These are phyloP conservation scores for Phytoseiulus persimilis DNA, from an alignment of 2,888 invertebrate genomes.

Conservation along the genomic window DNA sequence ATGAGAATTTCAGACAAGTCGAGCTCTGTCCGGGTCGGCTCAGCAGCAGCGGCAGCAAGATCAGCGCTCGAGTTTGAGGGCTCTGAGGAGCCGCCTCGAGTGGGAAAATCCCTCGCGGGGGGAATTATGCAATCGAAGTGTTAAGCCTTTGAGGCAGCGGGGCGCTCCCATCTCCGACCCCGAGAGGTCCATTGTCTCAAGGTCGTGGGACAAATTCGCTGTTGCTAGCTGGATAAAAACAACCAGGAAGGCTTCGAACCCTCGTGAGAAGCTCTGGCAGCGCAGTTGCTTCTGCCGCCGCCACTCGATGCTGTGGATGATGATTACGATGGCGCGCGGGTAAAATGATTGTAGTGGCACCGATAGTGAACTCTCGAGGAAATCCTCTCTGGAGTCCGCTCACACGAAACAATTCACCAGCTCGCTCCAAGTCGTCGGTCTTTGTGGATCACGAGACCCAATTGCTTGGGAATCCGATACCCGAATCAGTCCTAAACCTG, in stretches of 20 bases:
- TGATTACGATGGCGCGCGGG: not conserved
- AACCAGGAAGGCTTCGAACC: conserved; percentile 5
- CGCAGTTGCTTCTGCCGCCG: not conserved
- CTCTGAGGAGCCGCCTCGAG: not conserved
- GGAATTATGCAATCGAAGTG: not conserved
- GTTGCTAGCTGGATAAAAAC: not conserved
- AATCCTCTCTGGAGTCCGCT: not conserved
- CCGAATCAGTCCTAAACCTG: not conserved
- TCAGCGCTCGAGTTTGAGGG: not conserved
- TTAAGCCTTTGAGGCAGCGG: not conserved
- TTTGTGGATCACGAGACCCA: not conserved
- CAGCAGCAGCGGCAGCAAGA: not conserved
- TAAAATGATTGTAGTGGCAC: not conserved
- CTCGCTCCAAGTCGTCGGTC: not conserved
- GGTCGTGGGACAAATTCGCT: not conserved
- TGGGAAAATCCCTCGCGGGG: not conserved
- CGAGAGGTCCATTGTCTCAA: not conserved
- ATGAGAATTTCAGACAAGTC: not conserved
- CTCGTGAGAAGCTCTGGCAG: not conserved
- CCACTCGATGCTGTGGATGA: not conserved
- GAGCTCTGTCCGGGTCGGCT: not conserved
- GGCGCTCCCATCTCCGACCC: not conserved
- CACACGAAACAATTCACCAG: not conserved
- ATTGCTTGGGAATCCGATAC: not conserved
- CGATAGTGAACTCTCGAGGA: not conserved